Evolutionary conservation across 1,140 invertebrate genomes (phyloP), one percentile per base, ranked within the genome.

Genomic region (Cephus cinctus): DNA sequence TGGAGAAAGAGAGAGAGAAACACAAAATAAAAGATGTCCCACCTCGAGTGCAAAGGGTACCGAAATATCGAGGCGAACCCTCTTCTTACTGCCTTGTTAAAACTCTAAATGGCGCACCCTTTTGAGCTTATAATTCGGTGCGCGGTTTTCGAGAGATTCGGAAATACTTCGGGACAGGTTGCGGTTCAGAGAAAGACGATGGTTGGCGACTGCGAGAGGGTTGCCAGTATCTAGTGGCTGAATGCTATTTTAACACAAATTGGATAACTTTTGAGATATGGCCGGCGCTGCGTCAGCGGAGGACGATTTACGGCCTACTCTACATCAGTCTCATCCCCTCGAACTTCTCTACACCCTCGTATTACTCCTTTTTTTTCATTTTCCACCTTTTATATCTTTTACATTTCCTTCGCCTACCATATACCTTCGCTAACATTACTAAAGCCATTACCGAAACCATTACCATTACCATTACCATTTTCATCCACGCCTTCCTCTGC

Each of bases 231-330:
- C 54, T 55, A 57, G 54, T 49, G 57, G 53, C 47, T 65, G 60
- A 67, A 62, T 68, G 63, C 64, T 69, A 71, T 71, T 72, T 69
- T 69, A 72, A 72, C 63, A 64, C 66, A 71, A 73, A 73, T 73
- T 71, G 67, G 67, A 73, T 71, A 73, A 73, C 71, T 73, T 71
- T 71, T 71, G 67, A 73, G 68, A 73, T 71, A 73, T 67, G 62
- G 62, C 55, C 57, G 54, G 47, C 52, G 63, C 68, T 63, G 67
- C 56, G 64, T 71, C 71, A 72, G 65, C 68, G 59, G 62, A 45
- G 50, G 52, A 67, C 50, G 59, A 72, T 72, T 71, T 72, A 72
- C 66, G 54, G 63, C 56, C 67, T 61, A 73, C 61, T 67, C 61
- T 67, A 60, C 60, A 67, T 68, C 57, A 65, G 51, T 52, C 53